These are phyloP conservation scores for Drosophila bipectinata DNA, from an alignment of 1,140 invertebrate genomes.

Conservation along the genomic window DNA sequence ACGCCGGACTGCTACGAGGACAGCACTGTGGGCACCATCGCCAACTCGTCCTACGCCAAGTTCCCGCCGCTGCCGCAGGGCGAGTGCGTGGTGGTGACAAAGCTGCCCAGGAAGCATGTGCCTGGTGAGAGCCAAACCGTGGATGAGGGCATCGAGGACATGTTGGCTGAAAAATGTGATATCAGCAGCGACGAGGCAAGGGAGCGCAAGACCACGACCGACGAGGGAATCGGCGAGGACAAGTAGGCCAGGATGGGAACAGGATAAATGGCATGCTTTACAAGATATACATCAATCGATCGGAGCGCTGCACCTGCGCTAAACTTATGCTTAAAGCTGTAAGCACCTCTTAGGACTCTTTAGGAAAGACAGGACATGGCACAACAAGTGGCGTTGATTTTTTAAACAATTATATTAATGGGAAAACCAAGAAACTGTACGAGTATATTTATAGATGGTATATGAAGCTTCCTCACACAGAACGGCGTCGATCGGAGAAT, in stretches of 20 bases:
- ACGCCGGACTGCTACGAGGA: slow-evolving; percentile 85
- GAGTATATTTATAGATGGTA: slow-evolving; percentile 81
- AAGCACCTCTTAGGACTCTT: slow-evolving; percentile 51
- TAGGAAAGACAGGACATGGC: slow-evolving; percentile 50
- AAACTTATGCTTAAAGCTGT: slow-evolving; percentile 55
- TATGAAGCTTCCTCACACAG: slow-evolving; percentile 78
- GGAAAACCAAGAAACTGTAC: slow-evolving; percentile 47
- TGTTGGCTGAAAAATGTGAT: slow-evolving; percentile 84
- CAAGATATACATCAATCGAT: slow-evolving; percentile 41
- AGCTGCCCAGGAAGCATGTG: slow-evolving; percentile 53
- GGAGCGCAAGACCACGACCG: slow-evolving; percentile 77
- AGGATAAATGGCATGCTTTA: slow-evolving; percentile 5
- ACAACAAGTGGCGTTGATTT: slow-evolving; percentile 72
- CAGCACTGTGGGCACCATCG: slow-evolving; percentile 71
- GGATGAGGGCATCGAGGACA: slow-evolving; percentile 82
- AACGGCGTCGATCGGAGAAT: slow-evolving; percentile 23
- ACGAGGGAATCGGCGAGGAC: slow-evolving; percentile 82
- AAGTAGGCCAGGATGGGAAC: slow-evolving; percentile 58
- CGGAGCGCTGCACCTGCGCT: slow-evolving; percentile 48
- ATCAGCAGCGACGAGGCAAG: slow-evolving; percentile 78
- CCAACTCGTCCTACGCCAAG: slow-evolving; percentile 69
- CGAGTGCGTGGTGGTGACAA: slow-evolving; percentile 56
- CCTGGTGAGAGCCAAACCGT: slow-evolving; percentile 69
- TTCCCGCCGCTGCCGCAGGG: slow-evolving; percentile 72
- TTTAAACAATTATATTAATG: slow-evolving; percentile 77